Evolutionary conservation across 2,797 vertebrate genomes (phyloP).

Genomic region (Clarias laeviceps): DNA sequence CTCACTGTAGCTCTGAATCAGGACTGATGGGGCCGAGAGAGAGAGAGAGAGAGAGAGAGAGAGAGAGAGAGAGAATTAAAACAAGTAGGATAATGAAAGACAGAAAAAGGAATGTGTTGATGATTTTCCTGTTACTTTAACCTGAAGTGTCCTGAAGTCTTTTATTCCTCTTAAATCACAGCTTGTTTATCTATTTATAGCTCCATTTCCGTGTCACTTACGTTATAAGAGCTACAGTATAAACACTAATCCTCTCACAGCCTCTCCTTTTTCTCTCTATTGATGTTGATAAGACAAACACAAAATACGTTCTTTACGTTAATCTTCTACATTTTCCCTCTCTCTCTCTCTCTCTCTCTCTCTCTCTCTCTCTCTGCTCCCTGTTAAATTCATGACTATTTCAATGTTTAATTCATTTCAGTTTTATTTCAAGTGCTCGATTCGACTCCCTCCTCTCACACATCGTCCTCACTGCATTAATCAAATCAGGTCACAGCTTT

Average conservation of each 20-base stretch:
- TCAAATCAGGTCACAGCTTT: not conserved
- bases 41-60: not conserved
- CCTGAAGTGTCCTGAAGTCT: not conserved
- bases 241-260: not conserved
- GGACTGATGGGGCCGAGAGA: slow-evolving; percentile 4
- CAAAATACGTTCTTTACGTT: not conserved
- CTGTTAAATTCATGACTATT: not conserved
- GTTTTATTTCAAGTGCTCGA: not conserved
- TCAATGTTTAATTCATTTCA: not conserved
- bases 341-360: not conserved
- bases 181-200: not conserved
- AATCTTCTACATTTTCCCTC: not conserved
- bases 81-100: not conserved
- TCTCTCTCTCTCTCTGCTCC: not conserved
- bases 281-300: not conserved
- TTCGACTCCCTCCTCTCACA: slow-evolving; percentile 12
- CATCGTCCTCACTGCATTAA: slow-evolving; percentile 9
- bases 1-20: not conserved
- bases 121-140: not conserved
- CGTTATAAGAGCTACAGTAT: not conserved
- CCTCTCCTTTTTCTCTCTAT: not conserved
- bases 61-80: not conserved
- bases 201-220: not conserved
- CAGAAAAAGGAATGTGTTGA: not conserved
- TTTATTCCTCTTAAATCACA: not conserved